Base-by-base conservation (phyloP, 2,888 invertebrate species). In the Leucoma salicis region DNA sequence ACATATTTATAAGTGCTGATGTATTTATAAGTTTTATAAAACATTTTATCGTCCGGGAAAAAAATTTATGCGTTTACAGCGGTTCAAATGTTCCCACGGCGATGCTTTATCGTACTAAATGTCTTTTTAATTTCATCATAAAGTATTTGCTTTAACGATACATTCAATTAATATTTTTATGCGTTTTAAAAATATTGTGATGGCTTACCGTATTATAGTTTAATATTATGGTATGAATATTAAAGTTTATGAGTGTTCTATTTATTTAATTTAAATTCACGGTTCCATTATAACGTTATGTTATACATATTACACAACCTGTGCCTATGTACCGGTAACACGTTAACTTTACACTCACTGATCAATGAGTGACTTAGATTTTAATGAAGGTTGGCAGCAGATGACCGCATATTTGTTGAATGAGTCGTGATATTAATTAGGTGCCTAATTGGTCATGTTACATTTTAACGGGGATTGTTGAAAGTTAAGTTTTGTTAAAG, bases 21-120 rank as follows among this genome's bases (percentile, higher is more conserved):
- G n/a, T n/a, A n/a, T n/a, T n/a, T 74, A 77, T 78, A 78, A 76
- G 66, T 78, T 78, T 78, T 78, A 75, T 78, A 78, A 74, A 70
- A 59, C 67, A 68, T 74, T 78, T 80, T 78, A 78, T 78, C 70
- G 76, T 61, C 53, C 64, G 57, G 65, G 65, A 45, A 51, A 63
- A 46, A 57, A 70, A 80, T 80, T 80, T 78, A 80, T 75, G 63
- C 57, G 61, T 66, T 68, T 63, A 69, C 66, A 65, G 64, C 66
- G 69, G 64, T 66, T 71, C 67, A 66, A 74, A 67, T 54, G 72
- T 78, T 79, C 80, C 75, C 81, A 76, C 77, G 78, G 64, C 53
- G 73, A 70, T 66, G 70, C 58, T 76, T 70, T 69, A 74, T 72
- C 64, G 67, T 57, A 46, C 41, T 57, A 49, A 65, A 73, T 67